Evolutionary conservation across 23 tunicate genomes (phyloP).

Genomic region (Phallusia fumigata): DNA sequence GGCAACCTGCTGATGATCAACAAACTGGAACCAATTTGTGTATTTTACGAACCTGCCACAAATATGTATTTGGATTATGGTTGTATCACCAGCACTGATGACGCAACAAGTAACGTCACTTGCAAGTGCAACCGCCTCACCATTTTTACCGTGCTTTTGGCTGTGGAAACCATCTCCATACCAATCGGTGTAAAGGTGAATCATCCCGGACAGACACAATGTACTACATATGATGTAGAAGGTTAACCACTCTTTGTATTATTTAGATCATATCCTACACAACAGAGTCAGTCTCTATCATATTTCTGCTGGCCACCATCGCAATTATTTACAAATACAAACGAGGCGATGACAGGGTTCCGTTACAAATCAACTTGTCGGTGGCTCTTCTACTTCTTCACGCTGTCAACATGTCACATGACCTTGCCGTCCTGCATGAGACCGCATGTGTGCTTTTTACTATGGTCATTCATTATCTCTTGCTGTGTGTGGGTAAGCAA

Average conservation of each 20-base stretch:
- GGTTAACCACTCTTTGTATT: not conserved
- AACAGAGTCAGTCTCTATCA: not conserved
- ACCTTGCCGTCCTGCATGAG: not conserved
- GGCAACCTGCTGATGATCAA: not conserved
- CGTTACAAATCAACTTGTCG: not conserved
- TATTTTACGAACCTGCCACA: not conserved
- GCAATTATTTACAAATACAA: not conserved
- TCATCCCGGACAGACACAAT: too few species aligned
- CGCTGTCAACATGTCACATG: not conserved
- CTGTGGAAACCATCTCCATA: not conserved
- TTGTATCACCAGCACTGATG: not conserved
- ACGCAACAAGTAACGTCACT: not conserved
- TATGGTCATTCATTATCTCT: not conserved
- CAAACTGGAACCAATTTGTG: not conserved
- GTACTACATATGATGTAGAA: too few species aligned
- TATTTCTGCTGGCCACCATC: not conserved
- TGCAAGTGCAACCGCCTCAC: not conserved
- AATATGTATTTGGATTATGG: not conserved
- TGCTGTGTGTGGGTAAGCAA: not conserved
- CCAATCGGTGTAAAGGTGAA: not conserved
- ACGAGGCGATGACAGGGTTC: not conserved
- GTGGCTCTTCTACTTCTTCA: not conserved
- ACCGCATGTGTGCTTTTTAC: not conserved
- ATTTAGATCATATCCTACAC: not conserved
- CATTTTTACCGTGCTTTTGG: not conserved